A percentile compares a stretch with the other conserved stretches of the same genome.
These are phyloP conservation scores for Hydraecia micacea DNA, from an alignment of 2,888 invertebrate species.

Conservation along the genomic window DNA sequence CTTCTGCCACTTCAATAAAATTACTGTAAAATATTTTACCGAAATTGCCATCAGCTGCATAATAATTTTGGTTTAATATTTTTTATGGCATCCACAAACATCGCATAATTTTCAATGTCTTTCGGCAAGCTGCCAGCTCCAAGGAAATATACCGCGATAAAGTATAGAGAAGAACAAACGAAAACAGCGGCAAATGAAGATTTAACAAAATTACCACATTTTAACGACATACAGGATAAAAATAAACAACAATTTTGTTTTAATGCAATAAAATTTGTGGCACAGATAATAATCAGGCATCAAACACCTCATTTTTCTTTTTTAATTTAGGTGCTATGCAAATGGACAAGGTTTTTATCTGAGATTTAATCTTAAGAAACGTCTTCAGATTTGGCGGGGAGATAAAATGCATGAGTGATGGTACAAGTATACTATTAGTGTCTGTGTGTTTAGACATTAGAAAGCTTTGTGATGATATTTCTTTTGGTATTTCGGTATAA, in stretches of 20 bases:
- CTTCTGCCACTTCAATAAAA: conserved; percentile 45
- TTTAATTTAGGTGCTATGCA: conserved; percentile 73
- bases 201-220: conserved; percentile 44
- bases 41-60: conserved; percentile 37
- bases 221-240: conserved; percentile 49
- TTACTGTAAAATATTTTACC: conserved; percentile 34
- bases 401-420: conserved; percentile 69
- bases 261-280: conserved; percentile 52
- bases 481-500: conserved; percentile 56
- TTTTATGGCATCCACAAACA: conserved; percentile 37
- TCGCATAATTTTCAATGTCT: conserved; percentile 34
- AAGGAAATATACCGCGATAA: conserved; percentile 45
- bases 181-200: conserved; percentile 34
- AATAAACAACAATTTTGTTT: conserved; percentile 43
- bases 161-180: conserved; percentile 40
- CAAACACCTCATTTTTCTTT: conserved; percentile 72
- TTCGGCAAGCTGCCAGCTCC: conserved; percentile 42
- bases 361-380: conserved; percentile 68
- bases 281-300: conserved; percentile 67
- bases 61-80: conserved; percentile 30
- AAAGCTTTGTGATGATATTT: conserved; percentile 62
- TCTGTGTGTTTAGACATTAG: conserved; percentile 62
- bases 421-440: conserved; percentile 67
- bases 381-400: conserved; percentile 71
- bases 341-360: conserved; percentile 74